Percentiles rank a stretch among this genome's conserved stretches.
These are phyloP conservation scores for Corythucha ciliata DNA, from an alignment of 2,888 invertebrate species.

Conservation along the genomic window DNA sequence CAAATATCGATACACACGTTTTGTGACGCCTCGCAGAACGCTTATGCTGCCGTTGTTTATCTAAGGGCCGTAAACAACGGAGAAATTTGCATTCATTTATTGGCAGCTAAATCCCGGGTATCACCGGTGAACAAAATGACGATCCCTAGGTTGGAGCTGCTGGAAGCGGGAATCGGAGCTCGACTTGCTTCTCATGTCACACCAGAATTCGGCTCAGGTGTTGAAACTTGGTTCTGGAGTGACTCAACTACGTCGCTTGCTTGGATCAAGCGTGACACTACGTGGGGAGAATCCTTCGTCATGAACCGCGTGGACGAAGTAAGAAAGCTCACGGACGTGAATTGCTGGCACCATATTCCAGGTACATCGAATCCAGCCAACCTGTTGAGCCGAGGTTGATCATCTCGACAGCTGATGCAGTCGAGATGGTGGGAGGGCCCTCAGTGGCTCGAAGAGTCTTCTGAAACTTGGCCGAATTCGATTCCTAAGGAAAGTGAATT, in stretches of 20 bases:
- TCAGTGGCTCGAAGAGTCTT: conserved; percentile 33
- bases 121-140: conserved; percentile 34
- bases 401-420: conserved; percentile 32
- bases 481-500: conserved; percentile 1
- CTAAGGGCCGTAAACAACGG: conserved; percentile 28
- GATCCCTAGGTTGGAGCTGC: conserved; percentile 38
- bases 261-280: conserved; percentile 35
- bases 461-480: conserved; percentile 33
- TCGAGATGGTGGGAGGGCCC: conserved; percentile 39
- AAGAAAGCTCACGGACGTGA: conserved; percentile 25
- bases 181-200: conserved; percentile 29
- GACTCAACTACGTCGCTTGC: conserved; percentile 36
- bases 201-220: conserved; percentile 6
- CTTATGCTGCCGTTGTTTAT: conserved; percentile 37
- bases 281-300: conserved; percentile 32
- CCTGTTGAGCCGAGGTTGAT: conserved; percentile 34
- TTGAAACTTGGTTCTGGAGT: conserved; percentile 1
- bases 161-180: conserved; percentile 36
- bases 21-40: conserved; percentile 35
- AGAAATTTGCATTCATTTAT: conserved; percentile 30
- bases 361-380: conserved; percentile 35
- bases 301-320: conserved; percentile 13
- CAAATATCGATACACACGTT: conserved; percentile 34
- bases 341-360: conserved; percentile 37
- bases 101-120: conserved; percentile 37